Percentiles rank a stretch among this genome's conserved stretches.
These are phyloP conservation scores for Diphyllodes magnificus DNA, from an alignment of 2,113 vertebrate species.

Conservation along the genomic window DNA sequence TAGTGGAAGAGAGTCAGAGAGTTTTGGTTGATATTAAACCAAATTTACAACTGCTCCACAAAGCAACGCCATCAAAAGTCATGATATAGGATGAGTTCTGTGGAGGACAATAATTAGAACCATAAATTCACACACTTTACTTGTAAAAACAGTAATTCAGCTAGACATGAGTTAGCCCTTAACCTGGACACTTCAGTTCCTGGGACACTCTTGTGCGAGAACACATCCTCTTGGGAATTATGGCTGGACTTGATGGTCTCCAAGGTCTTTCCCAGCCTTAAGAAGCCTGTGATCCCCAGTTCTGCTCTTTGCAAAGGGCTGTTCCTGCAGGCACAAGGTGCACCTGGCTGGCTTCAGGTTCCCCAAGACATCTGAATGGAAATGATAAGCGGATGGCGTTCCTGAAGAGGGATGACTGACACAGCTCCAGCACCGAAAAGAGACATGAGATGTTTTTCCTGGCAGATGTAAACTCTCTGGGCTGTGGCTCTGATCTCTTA, in stretches of 20 bases:
- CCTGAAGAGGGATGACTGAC: not conserved
- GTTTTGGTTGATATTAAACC: not conserved
- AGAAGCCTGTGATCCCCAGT: not conserved
- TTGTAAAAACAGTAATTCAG: not conserved
- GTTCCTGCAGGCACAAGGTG: not conserved
- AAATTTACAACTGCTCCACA: not conserved
- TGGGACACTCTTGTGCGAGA: not conserved
- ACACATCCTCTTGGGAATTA: not conserved
- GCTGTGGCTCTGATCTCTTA: not conserved
- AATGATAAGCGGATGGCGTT: rapidly evolving
- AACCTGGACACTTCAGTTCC: not conserved
- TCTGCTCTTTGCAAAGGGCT: not conserved
- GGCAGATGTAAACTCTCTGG: not conserved
- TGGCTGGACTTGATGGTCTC: not conserved
- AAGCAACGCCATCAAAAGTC: not conserved
- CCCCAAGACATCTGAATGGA: not conserved
- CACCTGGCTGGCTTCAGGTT: not conserved
- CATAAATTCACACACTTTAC: not conserved
- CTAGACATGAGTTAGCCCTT: not conserved
- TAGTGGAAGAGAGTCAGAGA: not conserved
- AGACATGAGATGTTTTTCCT: not conserved
- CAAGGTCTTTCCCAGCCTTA: not conserved
- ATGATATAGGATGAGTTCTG: not conserved
- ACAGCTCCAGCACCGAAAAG: not conserved
- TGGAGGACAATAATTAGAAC: not conserved